phyloP scores from a whole-genome alignment of 30 jellyfish, hydroid and myxozoan species.

The Mastigias papua region DNA sequence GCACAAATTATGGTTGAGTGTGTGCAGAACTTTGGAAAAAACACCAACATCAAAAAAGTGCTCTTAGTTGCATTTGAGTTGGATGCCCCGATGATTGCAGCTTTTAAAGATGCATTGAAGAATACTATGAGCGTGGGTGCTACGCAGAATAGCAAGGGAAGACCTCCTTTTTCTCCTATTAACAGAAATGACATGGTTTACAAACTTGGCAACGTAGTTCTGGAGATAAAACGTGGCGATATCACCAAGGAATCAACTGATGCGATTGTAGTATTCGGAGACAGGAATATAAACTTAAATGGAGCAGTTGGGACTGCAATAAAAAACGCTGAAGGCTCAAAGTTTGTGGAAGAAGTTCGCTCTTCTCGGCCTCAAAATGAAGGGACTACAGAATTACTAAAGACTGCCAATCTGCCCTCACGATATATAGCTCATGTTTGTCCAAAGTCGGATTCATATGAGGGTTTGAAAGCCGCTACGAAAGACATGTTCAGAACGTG shows the following conservation, averaged over 20 bases:
- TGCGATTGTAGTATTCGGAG: slow-evolving; percentile 59
- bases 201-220: slow-evolving; percentile 27
- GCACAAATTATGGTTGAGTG: slow-evolving; percentile 26
- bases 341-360: neutral
- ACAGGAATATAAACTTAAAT: neutral
- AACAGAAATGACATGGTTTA: slow-evolving; percentile 1
- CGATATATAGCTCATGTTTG: slow-evolving; percentile 37
- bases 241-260: slow-evolving; percentile 48
- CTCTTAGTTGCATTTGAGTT: slow-evolving; percentile 18
- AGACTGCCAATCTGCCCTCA: slow-evolving; percentile 29
- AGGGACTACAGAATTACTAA: slow-evolving; percentile 44
- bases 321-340: slow-evolving; percentile 23
- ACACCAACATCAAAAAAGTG: slow-evolving; percentile 17
- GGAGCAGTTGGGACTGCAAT: slow-evolving; percentile 68
- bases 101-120: slow-evolving; percentile 4
- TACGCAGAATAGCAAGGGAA: neutral
- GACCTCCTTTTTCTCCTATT: slow-evolving; percentile 11
- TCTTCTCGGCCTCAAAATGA: neutral
- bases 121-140: neutral
- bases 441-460: slow-evolving; percentile 24
- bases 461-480: slow-evolving; percentile 24
- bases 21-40: neutral
- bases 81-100: slow-evolving; percentile 25
- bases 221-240: slow-evolving; percentile 37
- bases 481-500: slow-evolving; percentile 26